These are phyloP conservation scores for Marcusenius ussheri DNA, from an alignment of 2,113 vertebrate genomes.

Conservation along the genomic window DNA sequence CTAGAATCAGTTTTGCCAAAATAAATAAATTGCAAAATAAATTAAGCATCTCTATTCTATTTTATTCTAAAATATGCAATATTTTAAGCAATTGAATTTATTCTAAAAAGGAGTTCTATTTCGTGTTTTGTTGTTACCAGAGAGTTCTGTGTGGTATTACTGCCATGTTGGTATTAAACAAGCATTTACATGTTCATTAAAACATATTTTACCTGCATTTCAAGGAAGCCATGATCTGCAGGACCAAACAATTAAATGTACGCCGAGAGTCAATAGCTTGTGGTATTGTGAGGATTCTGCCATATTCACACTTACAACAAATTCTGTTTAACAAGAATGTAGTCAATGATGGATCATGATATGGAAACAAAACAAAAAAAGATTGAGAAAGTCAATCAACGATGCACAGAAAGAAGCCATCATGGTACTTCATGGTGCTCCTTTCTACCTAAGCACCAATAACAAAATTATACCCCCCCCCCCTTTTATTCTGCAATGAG, in stretches of 20 bases:
- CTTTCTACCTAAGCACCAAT: background rate
- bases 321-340: background rate
- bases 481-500: background rate
- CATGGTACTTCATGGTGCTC: background rate
- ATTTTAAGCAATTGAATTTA: background rate
- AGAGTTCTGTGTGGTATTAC: background rate
- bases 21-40: background rate
- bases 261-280: background rate
- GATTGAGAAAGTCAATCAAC: background rate
- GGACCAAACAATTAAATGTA: background rate
- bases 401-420: background rate
- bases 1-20: background rate
- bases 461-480: background rate
- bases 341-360: background rate
- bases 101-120: background rate
- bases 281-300: background rate
- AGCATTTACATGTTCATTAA: background rate
- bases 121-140: background rate
- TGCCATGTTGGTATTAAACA: background rate
- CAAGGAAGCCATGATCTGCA: background rate
- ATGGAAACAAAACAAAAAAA: background rate
- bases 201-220: background rate
- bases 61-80: background rate
- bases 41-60: background rate
- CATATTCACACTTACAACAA: background rate